Conservation (phyloP, 2,888 invertebrate genomes). For the Lasius fuliginosus region DNA sequence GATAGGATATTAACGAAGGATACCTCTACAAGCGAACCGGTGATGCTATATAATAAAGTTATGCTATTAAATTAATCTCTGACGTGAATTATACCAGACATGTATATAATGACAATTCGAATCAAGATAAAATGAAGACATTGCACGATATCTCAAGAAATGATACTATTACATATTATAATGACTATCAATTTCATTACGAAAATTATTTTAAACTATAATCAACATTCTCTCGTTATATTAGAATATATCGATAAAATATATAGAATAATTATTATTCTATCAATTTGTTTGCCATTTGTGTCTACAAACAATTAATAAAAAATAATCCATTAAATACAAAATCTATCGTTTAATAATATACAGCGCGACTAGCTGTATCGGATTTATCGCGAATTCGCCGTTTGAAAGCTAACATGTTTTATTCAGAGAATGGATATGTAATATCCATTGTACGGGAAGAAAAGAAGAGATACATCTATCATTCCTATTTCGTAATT, state of each 20-base stretch:
- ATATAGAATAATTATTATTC: slow-evolving; percentile 33
- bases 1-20: slow-evolving; percentile 52
- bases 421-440: neutral
- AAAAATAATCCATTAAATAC: neutral
- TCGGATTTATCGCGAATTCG: neutral
- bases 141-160: neutral
- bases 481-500: slow-evolving; percentile 33
- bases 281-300: neutral
- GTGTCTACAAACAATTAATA: neutral
- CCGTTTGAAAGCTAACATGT: neutral
- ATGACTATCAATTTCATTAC: neutral
- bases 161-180: neutral
- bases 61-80: slow-evolving; percentile 44
- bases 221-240: neutral
- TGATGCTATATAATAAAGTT: slow-evolving; percentile 33
- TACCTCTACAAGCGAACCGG: neutral
- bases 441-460: neutral
- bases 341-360: neutral
- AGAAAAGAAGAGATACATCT: neutral
- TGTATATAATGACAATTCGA: slow-evolving; percentile 17
- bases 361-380: neutral
- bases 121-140: slow-evolving; percentile 20
- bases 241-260: neutral
- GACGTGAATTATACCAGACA: slow-evolving; percentile 29
- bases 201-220: neutral